Percentiles rank a stretch among this genome's conserved stretches.
Conservation (phyloP, 2,113 vertebrate genomes). For the Origma solitaria region DNA sequence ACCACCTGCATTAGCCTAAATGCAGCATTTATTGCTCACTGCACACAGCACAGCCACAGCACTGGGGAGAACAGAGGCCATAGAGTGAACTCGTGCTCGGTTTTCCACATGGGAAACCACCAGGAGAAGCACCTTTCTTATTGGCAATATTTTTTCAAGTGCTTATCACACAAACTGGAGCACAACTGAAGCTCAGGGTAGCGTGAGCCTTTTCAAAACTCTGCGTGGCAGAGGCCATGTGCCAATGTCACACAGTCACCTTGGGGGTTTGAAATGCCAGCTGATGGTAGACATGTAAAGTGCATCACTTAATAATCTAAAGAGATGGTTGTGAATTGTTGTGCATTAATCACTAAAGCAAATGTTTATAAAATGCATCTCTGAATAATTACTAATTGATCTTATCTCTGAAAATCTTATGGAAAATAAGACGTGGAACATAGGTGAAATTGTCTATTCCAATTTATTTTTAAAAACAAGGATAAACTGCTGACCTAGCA, state of each 20-base stretch:
- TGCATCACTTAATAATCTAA: not conserved
- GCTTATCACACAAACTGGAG: not conserved
- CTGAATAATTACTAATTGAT: not conserved
- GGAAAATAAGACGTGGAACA: not conserved
- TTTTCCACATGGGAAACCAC: not conserved
- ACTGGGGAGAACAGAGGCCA: not conserved
- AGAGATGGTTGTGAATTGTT: slow-evolving; percentile 1
- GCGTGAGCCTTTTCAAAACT: not conserved
- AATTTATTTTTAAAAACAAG: not conserved
- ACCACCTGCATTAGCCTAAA: not conserved
- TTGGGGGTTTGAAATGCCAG: not conserved
- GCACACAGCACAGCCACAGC: not conserved
- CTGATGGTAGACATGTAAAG: not conserved
- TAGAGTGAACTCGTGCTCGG: not conserved
- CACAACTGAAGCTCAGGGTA: not conserved
- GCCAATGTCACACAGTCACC: not conserved
- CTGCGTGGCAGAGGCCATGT: not conserved
- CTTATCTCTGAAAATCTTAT: not conserved
- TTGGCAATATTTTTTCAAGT: not conserved
- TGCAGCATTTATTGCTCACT: not conserved
- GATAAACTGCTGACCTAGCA: not conserved
- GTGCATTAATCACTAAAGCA: slow-evolving; percentile 18
- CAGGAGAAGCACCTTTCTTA: not conserved
- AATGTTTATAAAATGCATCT: slow-evolving; percentile 15
- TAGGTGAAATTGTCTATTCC: not conserved